Evolutionary conservation across 2,888 invertebrate genomes (phyloP).

Genomic region (Hydrotaea cyrtoneurina): DNA sequence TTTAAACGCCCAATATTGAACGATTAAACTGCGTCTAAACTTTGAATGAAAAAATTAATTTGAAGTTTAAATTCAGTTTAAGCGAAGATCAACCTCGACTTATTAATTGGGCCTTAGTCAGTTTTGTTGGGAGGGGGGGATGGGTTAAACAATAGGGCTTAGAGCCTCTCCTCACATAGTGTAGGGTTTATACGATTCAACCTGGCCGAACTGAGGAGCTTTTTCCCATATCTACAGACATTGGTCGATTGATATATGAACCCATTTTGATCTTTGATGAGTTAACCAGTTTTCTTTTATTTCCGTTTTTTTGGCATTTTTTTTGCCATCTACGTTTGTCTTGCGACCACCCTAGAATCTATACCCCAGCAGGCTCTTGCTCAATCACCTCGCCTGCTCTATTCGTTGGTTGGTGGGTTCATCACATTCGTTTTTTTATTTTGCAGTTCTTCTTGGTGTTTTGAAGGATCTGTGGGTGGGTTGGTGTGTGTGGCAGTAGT

Average conservation of each 20-base stretch:
- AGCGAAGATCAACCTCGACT: too few relatives aligned
- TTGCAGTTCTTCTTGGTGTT: not conserved
- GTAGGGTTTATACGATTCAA: too few relatives aligned
- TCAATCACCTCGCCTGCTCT: not conserved
- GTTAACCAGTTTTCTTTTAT: slow-evolving; percentile 61
- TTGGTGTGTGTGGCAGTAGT: slow-evolving; percentile 44
- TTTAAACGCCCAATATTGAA: too few relatives aligned
- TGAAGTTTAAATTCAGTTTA: too few relatives aligned
- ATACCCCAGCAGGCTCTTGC: not conserved
- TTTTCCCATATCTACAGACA: not conserved
- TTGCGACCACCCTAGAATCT: not conserved
- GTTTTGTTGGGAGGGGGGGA: too few relatives aligned
- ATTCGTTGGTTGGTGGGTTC: not conserved
- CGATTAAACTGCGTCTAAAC: too few relatives aligned
- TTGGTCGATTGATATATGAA: slow-evolving; percentile 23
- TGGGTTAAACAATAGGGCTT: too few relatives aligned
- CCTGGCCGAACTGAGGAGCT: too few relatives aligned
- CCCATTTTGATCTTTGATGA: slow-evolving; percentile 63
- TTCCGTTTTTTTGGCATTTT: slow-evolving; percentile 33
- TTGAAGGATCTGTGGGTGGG: not conserved
- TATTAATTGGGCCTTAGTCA: too few relatives aligned
- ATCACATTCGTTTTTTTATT: slow-evolving; percentile 14
- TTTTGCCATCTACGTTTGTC: not conserved
- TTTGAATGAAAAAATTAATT: too few relatives aligned
- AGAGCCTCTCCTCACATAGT: too few relatives aligned